These are phyloP conservation scores for Philypnodon macrostomus DNA, from an alignment of 2,797 vertebrate species.

Conservation along the genomic window DNA sequence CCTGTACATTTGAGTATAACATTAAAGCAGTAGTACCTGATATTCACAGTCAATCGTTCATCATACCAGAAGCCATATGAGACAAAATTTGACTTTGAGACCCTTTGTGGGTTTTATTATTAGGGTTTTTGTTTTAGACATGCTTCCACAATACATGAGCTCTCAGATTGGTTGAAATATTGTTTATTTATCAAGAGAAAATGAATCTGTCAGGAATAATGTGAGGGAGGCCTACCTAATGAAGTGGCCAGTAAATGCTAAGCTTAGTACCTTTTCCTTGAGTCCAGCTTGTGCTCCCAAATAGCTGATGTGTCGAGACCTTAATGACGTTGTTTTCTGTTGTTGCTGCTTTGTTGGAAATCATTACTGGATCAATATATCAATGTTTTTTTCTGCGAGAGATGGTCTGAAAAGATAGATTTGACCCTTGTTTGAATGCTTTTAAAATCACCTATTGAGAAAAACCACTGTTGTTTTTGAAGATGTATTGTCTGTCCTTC, in stretches of 20 bases:
- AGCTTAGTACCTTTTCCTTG: background rate
- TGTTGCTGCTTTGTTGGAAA: conserved; percentile 48
- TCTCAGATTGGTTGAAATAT: too few relatives aligned
- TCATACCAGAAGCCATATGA: too few relatives aligned
- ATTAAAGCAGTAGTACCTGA: too few relatives aligned
- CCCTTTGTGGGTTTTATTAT: too few relatives aligned
- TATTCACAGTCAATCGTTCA: too few relatives aligned
- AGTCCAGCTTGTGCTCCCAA: conserved; percentile 4
- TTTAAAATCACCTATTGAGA: conserved; percentile 78
- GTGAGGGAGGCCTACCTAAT: too few relatives aligned
- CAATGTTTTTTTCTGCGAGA: conserved; percentile 44
- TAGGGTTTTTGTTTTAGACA: too few relatives aligned
- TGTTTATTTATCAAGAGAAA: too few relatives aligned
- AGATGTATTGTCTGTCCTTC: conserved; percentile 65
- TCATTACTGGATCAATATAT: conserved; percentile 61
- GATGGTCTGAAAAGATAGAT: conserved; percentile 56
- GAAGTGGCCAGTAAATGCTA: too few relatives aligned
- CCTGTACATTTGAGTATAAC: background rate
- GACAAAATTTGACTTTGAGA: too few relatives aligned
- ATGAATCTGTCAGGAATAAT: too few relatives aligned
- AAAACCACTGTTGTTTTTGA: conserved; percentile 59
- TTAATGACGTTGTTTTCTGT: conserved; percentile 50
- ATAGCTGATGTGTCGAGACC: conserved; percentile 28
- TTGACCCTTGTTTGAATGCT: conserved; percentile 54
- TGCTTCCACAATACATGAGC: too few relatives aligned